These are phyloP conservation scores for Eulemur coronatus DNA, from an alignment of 2,797 vertebrate genomes.

Conservation along the genomic window DNA sequence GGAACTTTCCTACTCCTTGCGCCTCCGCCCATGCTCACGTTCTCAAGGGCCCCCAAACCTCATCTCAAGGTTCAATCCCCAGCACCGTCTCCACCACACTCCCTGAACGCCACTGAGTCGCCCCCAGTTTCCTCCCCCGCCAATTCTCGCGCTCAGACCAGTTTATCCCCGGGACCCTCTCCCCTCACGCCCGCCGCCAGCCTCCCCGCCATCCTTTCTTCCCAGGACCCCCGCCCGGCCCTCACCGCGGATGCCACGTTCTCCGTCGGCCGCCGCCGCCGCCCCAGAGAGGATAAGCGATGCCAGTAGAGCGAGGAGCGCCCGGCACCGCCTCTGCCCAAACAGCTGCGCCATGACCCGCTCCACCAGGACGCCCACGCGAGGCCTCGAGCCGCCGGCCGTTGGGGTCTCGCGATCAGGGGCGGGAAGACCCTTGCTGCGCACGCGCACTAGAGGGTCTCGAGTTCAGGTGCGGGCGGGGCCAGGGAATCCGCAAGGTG, in stretches of 20 bases:
- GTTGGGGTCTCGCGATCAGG: conserved; percentile 52
- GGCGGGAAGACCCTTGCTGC: conserved; percentile 42
- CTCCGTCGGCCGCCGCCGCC: conserved; percentile 24
- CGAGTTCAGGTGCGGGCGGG: not conserved
- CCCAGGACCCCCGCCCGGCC: not conserved
- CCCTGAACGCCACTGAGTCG: not conserved
- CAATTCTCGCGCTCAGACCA: not conserved
- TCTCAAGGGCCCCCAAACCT: not conserved
- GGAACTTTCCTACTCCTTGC: not conserved
- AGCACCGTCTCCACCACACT: not conserved
- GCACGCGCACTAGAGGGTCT: conserved; percentile 58
- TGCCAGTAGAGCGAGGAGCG: conserved; percentile 56
- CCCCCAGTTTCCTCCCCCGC: not conserved
- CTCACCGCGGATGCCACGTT: conserved; percentile 66
- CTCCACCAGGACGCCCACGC: not conserved
- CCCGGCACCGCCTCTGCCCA: not conserved
- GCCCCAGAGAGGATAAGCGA: conserved; percentile 58
- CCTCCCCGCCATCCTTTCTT: not conserved
- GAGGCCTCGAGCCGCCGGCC: not conserved
- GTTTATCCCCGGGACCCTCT: not conserved
- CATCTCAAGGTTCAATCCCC: not conserved
- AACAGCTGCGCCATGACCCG: conserved; percentile 63
- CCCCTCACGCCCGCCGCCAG: not conserved
- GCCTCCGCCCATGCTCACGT: not conserved
- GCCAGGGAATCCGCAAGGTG: not conserved